A percentile compares a stretch with the other conserved stretches of the same genome.
Evolutionary conservation across 2,797 vertebrate species (phyloP).

Genomic region (Acropternis orthonyx): DNA sequence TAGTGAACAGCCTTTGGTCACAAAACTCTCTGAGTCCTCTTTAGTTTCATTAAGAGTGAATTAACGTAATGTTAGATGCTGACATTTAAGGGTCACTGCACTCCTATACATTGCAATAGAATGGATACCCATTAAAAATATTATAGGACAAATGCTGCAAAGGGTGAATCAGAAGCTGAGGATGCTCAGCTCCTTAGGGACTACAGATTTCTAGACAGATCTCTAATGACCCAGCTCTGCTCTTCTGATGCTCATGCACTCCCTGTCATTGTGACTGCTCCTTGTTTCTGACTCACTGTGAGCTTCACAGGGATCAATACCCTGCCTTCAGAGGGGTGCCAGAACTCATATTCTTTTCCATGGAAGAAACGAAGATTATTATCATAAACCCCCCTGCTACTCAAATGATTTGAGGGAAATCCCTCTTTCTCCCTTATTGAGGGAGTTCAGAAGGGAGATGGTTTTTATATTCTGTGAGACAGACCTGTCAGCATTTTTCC

Average conservation of each 20-base stretch:
- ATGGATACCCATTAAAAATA: slow-evolving; percentile 47
- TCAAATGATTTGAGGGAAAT: background rate
- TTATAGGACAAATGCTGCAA: slow-evolving; percentile 19
- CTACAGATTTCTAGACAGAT: background rate
- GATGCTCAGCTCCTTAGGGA: background rate
- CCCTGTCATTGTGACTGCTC: background rate
- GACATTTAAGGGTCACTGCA: slow-evolving; percentile 61
- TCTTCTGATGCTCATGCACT: background rate
- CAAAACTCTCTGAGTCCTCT: slow-evolving; percentile 24
- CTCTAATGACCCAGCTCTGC: background rate
- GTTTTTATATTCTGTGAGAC: background rate
- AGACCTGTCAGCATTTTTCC: background rate
- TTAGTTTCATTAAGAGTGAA: slow-evolving; percentile 49
- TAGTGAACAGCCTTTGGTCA: slow-evolving; percentile 1
- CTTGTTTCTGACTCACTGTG: background rate
- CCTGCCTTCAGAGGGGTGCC: background rate
- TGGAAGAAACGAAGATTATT: background rate
- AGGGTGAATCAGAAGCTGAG: slow-evolving; percentile 12
- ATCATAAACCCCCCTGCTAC: background rate
- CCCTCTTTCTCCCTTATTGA: background rate
- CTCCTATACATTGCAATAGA: slow-evolving; percentile 11
- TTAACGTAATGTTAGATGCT: slow-evolving; percentile 60
- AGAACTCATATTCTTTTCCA: background rate
- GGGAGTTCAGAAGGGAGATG: background rate
- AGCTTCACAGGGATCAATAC: background rate